Base-by-base conservation (phyloP, 2,888 invertebrate genomes). In the Stratiomys singularior region DNA sequence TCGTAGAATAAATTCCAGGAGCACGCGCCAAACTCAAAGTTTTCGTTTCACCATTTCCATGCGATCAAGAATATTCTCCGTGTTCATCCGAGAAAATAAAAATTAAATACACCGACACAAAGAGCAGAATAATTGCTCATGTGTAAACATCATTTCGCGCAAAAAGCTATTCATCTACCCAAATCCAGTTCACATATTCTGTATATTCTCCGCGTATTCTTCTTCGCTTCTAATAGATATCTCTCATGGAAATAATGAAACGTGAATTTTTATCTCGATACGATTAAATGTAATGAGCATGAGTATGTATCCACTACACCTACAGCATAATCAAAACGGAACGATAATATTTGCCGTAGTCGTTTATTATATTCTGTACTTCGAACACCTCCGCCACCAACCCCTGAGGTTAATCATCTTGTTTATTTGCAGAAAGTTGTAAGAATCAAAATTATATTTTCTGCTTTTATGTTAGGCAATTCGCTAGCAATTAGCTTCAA, bases 381-480 rank as follows among this genome's bases (percentile, higher is more conserved):
- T n/a, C 37, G 9, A 37, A 9, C 52, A 52, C 15, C 52, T 15
- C 37, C 18, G 15, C 56, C 28, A 13, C 11, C 21, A 52, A 9
- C 69, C 13, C 23, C 28, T 27, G 28, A 27, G 71, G 56, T 56
- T 52, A 72, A 72, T 72, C 56, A 28, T 28, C 18, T 72, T 72
- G 71, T 72, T 72, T 72, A 56, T 72, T 72, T 72, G 56, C 56
- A 72, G 27, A 72, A 66, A 52, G 52, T 72, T 72, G 27, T 52
- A 28, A 72, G 46, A 56, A 52, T 27, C 47, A 64, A 64, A 25
- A 60, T 60, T 4, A 60, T 60, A 60, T 60, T 23, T 60, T 60
- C 23, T 23, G 25, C 15, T 52, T 60, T 25, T 23, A 52, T 52
- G 15, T 13, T 3, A 52, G 15, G 15, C 52, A 18, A 52, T 18